phyloP scores from a whole-genome alignment of 1,140 invertebrate species.

The Apis mellifera region DNA sequence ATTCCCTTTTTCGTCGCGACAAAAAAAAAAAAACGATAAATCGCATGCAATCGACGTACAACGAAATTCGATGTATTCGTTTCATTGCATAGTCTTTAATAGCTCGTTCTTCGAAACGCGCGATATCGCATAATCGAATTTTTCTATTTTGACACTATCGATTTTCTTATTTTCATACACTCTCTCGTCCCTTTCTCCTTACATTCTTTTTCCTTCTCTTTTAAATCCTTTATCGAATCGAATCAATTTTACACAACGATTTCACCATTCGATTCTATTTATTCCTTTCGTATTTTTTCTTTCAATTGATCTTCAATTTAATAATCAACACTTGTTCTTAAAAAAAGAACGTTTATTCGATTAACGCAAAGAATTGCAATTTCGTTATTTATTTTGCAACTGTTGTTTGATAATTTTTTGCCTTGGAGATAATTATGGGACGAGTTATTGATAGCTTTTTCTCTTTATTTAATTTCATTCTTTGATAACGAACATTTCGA shows the following conservation, averaged over 20 bases:
- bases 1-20: not conserved
- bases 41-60: not conserved
- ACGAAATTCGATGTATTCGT: slow-evolving; percentile 12
- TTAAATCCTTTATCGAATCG: not conserved
- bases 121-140: not conserved
- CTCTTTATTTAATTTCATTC: not conserved
- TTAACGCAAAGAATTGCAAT: too few species aligned
- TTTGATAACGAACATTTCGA: not conserved
- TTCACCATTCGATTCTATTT: not conserved
- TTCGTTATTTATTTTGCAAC: too few species aligned
- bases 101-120: not conserved
- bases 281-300: not conserved
- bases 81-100: not conserved
- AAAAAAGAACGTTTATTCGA: too few species aligned
- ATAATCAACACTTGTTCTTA: too few species aligned
- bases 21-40: not conserved
- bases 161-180: slow-evolving; percentile 1
- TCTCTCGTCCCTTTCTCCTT: not conserved
- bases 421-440: too few species aligned
- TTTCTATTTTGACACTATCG: not conserved
- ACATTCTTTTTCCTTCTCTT: too few species aligned
- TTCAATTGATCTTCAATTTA: not conserved
- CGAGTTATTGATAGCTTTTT: not conserved
- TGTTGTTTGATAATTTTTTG: too few species aligned
- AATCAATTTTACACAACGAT: too few species aligned